Conservation (phyloP, 2,113 vertebrate genomes). For the Dasyurus viverrinus region DNA sequence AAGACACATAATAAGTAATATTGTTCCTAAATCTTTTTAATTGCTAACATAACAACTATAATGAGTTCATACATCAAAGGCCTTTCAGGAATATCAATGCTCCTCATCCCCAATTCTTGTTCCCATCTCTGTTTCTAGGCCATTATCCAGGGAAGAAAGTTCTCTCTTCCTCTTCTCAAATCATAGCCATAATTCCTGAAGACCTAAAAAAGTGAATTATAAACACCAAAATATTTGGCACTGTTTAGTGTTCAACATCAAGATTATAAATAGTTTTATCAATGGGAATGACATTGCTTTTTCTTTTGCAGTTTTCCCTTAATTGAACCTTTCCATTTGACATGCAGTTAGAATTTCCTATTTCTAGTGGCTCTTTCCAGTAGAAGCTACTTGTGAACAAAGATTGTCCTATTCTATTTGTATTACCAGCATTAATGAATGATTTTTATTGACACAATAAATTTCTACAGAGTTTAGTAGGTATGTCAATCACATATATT, state of each 20-base stretch:
- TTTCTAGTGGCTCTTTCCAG: neutral
- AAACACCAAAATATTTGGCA: neutral
- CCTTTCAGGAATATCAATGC: neutral
- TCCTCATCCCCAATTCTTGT: neutral
- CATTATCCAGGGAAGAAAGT: neutral
- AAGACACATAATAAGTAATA: neutral
- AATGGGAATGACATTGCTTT: neutral
- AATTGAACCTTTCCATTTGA: neutral
- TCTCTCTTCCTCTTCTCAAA: neutral
- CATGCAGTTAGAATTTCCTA: neutral
- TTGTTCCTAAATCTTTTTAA: neutral
- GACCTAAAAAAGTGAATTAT: neutral
- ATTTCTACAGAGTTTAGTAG: neutral
- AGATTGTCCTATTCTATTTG: neutral
- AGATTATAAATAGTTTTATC: neutral
- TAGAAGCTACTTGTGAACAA: neutral
- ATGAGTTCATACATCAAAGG: neutral
- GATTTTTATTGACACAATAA: neutral
- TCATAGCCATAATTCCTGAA: neutral
- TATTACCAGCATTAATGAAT: neutral
- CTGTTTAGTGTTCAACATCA: neutral
- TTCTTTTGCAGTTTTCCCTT: neutral
- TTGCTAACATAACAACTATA: neutral
- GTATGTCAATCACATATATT: neutral
- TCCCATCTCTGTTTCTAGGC: neutral